phyloP scores from a whole-genome alignment of 2,113 vertebrate species.

The Zingel zingel region DNA sequence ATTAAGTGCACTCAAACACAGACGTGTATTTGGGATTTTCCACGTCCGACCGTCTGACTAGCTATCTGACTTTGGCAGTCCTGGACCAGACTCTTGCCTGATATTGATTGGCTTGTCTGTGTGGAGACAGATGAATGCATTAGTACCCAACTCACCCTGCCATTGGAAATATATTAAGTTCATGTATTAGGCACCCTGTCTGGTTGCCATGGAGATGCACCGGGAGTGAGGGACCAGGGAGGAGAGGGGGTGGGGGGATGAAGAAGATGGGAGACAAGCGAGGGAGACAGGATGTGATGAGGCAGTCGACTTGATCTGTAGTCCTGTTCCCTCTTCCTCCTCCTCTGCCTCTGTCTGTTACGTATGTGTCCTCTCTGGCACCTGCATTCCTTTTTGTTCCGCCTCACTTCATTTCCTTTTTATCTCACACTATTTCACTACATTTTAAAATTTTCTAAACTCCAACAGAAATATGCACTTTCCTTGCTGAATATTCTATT shows the following conservation, averaged over 20 bases:
- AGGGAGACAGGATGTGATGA: conserved; percentile 82
- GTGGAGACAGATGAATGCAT: conserved; percentile 87
- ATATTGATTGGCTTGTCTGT: conserved; percentile 87
- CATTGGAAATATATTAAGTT: conserved; percentile 89
- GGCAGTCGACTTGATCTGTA: conserved; percentile 82
- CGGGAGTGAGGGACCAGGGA: conserved; percentile 70
- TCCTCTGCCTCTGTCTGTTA: conserved; percentile 64
- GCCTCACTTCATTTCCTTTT: not conserved
- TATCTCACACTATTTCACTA: not conserved
- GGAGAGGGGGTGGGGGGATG: conserved; percentile 31
- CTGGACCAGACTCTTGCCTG: conserved; percentile 74
- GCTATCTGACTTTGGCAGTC: conserved; percentile 72
- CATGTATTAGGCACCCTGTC: conserved; percentile 87
- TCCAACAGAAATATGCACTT: conserved; percentile 16
- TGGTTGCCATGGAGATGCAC: conserved; percentile 86
- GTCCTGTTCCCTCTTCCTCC: conserved; percentile 68
- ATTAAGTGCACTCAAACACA: conserved; percentile 40
- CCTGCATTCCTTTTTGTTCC: conserved; percentile 15
- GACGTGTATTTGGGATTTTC: conserved; percentile 61
- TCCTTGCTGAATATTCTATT: conserved; percentile 4
- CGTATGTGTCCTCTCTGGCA: conserved; percentile 52
- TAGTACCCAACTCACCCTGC: conserved; percentile 85
- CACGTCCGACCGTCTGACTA: conserved; percentile 38
- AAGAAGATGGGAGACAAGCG: conserved; percentile 68
- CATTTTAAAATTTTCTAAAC: conserved; percentile 41